Percentiles rank a stretch among this genome's conserved stretches.
Evolutionary conservation across 2,797 vertebrate species (phyloP).

Genomic region (Silurus lanzhouensis): DNA sequence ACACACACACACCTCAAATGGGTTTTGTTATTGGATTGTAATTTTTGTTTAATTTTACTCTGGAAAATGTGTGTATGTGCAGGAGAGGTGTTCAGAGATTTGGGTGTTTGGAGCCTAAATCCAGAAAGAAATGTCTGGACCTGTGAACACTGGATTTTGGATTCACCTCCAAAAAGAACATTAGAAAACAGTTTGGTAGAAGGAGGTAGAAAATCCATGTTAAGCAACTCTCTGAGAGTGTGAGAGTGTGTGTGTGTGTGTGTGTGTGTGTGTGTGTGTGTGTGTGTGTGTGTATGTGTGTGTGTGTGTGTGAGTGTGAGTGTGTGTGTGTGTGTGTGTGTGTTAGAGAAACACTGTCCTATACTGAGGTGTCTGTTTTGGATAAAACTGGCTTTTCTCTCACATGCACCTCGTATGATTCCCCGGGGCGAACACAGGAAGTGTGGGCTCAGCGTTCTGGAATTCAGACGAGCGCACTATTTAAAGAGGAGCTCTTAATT

Average conservation of each 20-base stretch:
- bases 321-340: neutral
- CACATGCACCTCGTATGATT: slow-evolving; percentile 39
- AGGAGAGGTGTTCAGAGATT: too few relatives aligned
- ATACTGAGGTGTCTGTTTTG: too few relatives aligned
- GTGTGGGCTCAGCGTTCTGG: slow-evolving; percentile 56
- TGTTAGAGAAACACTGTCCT: slow-evolving; percentile 1
- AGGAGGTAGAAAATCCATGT: neutral
- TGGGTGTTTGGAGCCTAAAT: too few relatives aligned
- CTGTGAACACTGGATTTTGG: neutral
- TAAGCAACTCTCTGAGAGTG: neutral
- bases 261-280: neutral
- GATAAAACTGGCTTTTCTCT: neutral
- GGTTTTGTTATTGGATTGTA: too few relatives aligned
- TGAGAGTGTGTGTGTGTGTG: neutral
- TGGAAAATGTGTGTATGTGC: too few relatives aligned
- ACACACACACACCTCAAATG: too few relatives aligned
- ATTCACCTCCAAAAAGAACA: neutral
- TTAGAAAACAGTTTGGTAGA: neutral
- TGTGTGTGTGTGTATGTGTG: neutral
- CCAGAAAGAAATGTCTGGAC: too few relatives aligned
- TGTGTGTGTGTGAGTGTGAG: neutral
- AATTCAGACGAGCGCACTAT: slow-evolving; percentile 59
- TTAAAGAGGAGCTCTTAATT: slow-evolving; percentile 62
- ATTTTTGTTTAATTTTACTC: too few relatives aligned
- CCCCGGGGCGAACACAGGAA: slow-evolving; percentile 48